A percentile compares a stretch with the other conserved stretches of the same genome.
Evolutionary conservation across 2,113 vertebrate species (phyloP).

Genomic region (Apus apus): DNA sequence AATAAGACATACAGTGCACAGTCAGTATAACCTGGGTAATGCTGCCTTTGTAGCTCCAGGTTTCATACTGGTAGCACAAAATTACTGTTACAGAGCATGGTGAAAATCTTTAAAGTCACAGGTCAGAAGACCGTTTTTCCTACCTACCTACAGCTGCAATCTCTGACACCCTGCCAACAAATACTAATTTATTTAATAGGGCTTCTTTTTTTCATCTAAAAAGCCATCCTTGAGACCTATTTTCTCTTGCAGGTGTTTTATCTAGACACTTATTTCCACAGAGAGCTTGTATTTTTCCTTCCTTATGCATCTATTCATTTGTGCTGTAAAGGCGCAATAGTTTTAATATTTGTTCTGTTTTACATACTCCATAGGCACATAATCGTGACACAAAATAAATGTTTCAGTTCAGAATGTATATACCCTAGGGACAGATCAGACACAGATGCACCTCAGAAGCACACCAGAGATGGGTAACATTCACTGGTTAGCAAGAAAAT

Average conservation of each 20-base stretch:
- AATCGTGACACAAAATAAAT: neutral
- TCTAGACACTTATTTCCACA: neutral
- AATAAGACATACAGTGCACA: neutral
- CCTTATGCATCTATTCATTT: neutral
- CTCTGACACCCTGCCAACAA: neutral
- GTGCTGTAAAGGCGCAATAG: neutral
- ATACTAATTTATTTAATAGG: neutral
- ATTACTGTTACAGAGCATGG: neutral
- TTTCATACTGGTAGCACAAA: neutral
- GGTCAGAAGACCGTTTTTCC: neutral
- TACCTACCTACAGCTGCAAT: neutral
- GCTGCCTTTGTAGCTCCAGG: neutral
- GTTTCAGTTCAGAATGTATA: neutral
- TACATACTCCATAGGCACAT: neutral
- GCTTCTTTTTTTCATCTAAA: neutral
- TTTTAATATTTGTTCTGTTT: slow-evolving; percentile 19
- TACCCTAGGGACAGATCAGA: neutral
- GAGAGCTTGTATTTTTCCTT: neutral
- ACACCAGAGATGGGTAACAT: neutral
- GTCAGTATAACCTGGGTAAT: neutral
- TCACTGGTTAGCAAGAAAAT: neutral
- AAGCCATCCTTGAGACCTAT: neutral
- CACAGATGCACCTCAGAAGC: neutral
- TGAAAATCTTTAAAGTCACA: neutral
- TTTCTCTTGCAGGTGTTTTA: neutral